Conservation (phyloP, 2,113 vertebrate genomes). For the Edolisoma coerulescens region DNA sequence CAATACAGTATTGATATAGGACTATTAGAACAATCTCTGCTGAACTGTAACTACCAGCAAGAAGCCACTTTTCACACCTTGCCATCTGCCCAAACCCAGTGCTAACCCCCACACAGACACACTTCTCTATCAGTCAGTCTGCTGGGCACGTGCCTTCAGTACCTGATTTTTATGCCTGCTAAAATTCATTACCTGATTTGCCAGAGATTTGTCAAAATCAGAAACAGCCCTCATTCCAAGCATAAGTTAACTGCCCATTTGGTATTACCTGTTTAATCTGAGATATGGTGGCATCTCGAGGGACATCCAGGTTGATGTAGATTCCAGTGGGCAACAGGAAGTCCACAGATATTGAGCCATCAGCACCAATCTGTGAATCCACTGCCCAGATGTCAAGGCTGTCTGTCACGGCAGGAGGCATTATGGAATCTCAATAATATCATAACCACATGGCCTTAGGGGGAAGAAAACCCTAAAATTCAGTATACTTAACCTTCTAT, state of each 20-base stretch:
- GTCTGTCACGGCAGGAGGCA: conserved; percentile 98
- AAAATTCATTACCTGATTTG: not conserved
- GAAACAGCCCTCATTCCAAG: not conserved
- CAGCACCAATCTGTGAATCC: conserved; percentile 85
- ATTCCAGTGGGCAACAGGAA: conserved; percentile 95
- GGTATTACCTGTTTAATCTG: conserved; percentile 91
- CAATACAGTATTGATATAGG: not conserved
- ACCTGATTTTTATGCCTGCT: not conserved
- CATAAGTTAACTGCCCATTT: not conserved
- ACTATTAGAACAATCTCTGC: not conserved
- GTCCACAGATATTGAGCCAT: conserved; percentile 88
- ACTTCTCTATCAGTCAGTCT: not conserved
- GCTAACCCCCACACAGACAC: not conserved
- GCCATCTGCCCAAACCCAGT: not conserved
- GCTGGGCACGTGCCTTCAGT: not conserved
- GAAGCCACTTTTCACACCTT: not conserved
- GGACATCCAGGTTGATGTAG: conserved; percentile 95
- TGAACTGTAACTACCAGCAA: not conserved
- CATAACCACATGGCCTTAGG: conserved; percentile 87
- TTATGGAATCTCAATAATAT: conserved; percentile 80
- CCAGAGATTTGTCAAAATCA: not conserved
- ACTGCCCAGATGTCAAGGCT: conserved; percentile 95
- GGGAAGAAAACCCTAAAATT: not conserved
- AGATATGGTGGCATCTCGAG: conserved; percentile 91
- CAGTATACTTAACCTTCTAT: conserved; percentile 13